Percentiles rank a stretch among this genome's conserved stretches.
These are phyloP conservation scores for Ondatra zibethicus DNA, from an alignment of 2,113 vertebrate genomes.

Conservation along the genomic window DNA sequence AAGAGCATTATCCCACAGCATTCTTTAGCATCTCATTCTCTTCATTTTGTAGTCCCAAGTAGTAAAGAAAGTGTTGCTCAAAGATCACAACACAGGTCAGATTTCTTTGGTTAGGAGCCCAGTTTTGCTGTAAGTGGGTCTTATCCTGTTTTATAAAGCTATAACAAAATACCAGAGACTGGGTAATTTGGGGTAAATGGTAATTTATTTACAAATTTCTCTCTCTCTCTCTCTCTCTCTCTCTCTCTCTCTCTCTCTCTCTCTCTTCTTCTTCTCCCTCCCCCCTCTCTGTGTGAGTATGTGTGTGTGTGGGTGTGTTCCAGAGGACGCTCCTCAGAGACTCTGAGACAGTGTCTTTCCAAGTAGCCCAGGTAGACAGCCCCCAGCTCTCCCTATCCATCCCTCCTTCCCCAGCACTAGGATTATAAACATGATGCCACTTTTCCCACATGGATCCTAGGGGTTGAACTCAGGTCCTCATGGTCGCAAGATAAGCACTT, in stretches of 20 bases:
- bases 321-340: neutral
- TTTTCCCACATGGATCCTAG: neutral
- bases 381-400: neutral
- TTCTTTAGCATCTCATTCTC: neutral
- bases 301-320: neutral
- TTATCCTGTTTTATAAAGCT: neutral
- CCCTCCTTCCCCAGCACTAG: neutral
- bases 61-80: neutral
- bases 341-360: neutral
- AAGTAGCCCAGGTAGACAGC: neutral
- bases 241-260: neutral
- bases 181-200: neutral
- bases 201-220: neutral
- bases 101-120: neutral
- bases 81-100: neutral
- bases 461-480: neutral
- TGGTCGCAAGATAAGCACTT: neutral
- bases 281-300: neutral
- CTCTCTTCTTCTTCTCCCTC: neutral
- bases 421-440: neutral
- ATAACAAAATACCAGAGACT: neutral
- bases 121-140: neutral
- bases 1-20: no score
- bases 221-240: neutral
- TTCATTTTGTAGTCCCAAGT: conserved; percentile 12